Base-by-base conservation (phyloP, 2,113 vertebrate genomes). In the Osmerus eperlanus region DNA sequence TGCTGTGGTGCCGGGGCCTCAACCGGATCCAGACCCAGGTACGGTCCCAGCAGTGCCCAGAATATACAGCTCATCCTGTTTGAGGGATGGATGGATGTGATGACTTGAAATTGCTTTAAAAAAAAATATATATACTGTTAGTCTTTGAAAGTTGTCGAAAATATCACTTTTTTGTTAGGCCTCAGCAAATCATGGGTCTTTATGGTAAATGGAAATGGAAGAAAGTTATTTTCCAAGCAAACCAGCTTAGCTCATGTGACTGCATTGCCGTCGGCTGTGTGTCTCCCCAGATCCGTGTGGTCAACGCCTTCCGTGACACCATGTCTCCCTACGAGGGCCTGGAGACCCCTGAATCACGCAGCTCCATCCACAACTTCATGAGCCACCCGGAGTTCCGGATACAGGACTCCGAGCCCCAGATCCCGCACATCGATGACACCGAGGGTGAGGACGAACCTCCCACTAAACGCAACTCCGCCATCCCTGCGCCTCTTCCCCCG, bases 351-450 rank as follows among this genome's bases (percentile, higher is more conserved):
- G 95, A 98, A 90, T 93, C 96, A 54, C 94, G 95, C 92, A 99
- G 93, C 90, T 99, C 97, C 65, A 99, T 99, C 89, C 97, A 99
- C 92, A 99, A 98, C 90, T 99, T 99, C 93, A 97, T 97, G 96
- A 96, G 79, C 52, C 95, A 96, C 89, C 96, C 96, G 0, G 97
- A 99, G 90, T 99, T 99, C 94, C 93, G 92, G 91, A 96, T 98
- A 82, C 94, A 96, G 89, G 96, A 96, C 89, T 96, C 94, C 8
- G 94, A 94, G 87, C 89, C 94, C 84, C 93, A 96, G 71, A 97
- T 99, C 90, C 96, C 97, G 52, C 93, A 98, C 82, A 99, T 99
- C 58, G 96, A 99, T 70, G 97, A 98, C 83, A 94, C 88, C 8
- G 96, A 98, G 70, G 92, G 91, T 51, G 97, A 98, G 91, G 96